Evolutionary conservation across 1,140 invertebrate species (phyloP).

Genomic region (Drosophila truncata): DNA sequence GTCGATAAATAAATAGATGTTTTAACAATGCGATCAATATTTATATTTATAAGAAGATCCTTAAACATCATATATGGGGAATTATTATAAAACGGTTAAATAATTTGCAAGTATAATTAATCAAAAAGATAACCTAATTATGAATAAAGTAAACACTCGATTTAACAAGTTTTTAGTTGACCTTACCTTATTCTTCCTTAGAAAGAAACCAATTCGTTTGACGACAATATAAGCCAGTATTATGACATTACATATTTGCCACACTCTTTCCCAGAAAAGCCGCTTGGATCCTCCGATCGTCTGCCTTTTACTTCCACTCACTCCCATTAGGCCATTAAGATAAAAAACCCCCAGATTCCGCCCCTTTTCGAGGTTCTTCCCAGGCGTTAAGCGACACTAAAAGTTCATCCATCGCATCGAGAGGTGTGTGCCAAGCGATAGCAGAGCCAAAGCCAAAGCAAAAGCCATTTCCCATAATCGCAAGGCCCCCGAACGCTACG

Average conservation of each 20-base stretch:
- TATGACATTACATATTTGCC: conserved; percentile 13
- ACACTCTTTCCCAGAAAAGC: conserved; percentile 12
- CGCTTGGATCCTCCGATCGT: background rate
- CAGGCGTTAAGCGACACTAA: conserved; percentile 54
- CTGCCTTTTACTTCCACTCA: conserved; percentile 43
- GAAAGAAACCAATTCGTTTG: background rate
- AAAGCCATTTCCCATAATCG: conserved; percentile 67
- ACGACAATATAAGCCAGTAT: background rate
- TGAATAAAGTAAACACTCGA: background rate
- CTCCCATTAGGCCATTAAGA: conserved; percentile 1
- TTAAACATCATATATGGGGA: too few species aligned
- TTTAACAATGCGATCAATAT: too few species aligned
- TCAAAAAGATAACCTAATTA: too few species aligned
- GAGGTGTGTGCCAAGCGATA: conserved; percentile 61
- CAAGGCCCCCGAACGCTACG: conserved; percentile 36
- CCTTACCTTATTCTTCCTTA: background rate
- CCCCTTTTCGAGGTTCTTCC: conserved; percentile 48
- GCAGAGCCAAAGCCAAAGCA: conserved; percentile 22
- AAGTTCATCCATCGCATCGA: conserved; percentile 51
- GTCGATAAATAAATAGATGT: background rate
- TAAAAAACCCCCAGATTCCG: conserved; percentile 17
- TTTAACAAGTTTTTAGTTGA: background rate
- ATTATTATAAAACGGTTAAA: too few species aligned
- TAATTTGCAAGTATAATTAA: too few species aligned
- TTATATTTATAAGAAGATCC: too few species aligned